Conservation (phyloP, 2,113 vertebrate genomes). For the Alaudala cheleensis region DNA sequence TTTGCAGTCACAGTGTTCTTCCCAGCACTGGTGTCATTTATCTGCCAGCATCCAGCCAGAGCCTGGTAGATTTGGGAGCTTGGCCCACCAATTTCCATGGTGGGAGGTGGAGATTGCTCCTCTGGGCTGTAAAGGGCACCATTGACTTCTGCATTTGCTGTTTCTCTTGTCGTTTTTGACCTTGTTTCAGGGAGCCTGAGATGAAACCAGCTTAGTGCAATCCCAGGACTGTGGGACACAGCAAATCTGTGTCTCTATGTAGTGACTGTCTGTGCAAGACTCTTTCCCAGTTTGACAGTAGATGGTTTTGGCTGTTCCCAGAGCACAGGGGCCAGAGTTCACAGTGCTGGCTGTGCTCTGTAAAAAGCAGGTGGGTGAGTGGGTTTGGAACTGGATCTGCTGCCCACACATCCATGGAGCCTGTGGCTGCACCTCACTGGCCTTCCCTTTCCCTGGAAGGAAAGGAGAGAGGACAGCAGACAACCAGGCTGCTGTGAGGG, state of each 20-base stretch:
- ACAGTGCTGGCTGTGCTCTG: not conserved
- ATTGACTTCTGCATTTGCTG: not conserved
- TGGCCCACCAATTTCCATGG: not conserved
- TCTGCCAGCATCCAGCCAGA: not conserved
- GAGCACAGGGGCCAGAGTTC: accelerated
- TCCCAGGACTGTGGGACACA: not conserved
- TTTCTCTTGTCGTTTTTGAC: not conserved
- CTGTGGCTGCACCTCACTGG: not conserved
- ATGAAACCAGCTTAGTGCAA: not conserved
- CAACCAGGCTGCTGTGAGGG: accelerated
- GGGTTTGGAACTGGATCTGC: not conserved
- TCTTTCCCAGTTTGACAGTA: not conserved
- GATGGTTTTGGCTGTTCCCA: not conserved
- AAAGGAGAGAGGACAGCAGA: not conserved
- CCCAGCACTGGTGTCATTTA: not conserved
- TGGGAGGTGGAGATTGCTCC: not conserved
- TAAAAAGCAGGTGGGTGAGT: too few species aligned
- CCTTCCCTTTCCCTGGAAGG: not conserved
- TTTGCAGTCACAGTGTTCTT: not conserved
- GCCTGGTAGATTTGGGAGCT: not conserved
- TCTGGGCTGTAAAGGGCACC: not conserved
- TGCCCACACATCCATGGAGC: not conserved
- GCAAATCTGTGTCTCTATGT: not conserved
- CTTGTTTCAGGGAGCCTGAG: not conserved
- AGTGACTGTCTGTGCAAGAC: not conserved